phyloP scores from a whole-genome alignment of 2,888 invertebrate genomes.

The Eupelmus urozonus region DNA sequence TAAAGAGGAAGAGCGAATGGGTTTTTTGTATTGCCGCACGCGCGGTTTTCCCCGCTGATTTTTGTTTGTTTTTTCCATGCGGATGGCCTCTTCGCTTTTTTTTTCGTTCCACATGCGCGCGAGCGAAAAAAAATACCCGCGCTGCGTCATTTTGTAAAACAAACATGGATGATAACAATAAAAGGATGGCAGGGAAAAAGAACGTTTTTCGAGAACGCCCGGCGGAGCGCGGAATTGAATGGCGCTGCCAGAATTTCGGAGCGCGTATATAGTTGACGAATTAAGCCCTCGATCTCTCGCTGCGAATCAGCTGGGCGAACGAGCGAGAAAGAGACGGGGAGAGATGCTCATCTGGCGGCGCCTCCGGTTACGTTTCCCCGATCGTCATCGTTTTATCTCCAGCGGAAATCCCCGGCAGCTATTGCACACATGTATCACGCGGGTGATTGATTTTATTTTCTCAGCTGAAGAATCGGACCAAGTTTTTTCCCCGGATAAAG shows the following conservation, averaged over 20 bases:
- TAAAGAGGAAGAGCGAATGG: no score
- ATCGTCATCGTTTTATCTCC: no score
- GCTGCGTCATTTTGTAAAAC: conserved; percentile 21
- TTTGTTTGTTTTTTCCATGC: not conserved
- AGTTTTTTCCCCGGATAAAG: no score
- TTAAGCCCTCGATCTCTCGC: conserved; percentile 1
- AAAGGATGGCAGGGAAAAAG: not conserved
- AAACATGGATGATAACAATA: not conserved
- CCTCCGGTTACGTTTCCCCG: no score
- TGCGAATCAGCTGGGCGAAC: not conserved
- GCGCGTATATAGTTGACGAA: not conserved
- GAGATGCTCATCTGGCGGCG: no score
- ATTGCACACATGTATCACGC: no score
- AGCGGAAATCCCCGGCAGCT: no score
- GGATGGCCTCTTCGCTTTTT: not conserved
- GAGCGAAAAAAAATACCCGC: not conserved
- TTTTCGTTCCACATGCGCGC: not conserved
- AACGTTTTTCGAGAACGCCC: not conserved
- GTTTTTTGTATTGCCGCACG: no score
- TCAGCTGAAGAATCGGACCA: no score
- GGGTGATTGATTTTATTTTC: no score
- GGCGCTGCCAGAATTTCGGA: no score
- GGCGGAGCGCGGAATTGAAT: not conserved
- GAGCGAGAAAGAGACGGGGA: not conserved
- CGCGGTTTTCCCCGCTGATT: not conserved